A percentile compares a stretch with the other conserved stretches of the same genome.
Conservation (phyloP, 2,113 vertebrate genomes). For the Alaudala cheleensis region DNA sequence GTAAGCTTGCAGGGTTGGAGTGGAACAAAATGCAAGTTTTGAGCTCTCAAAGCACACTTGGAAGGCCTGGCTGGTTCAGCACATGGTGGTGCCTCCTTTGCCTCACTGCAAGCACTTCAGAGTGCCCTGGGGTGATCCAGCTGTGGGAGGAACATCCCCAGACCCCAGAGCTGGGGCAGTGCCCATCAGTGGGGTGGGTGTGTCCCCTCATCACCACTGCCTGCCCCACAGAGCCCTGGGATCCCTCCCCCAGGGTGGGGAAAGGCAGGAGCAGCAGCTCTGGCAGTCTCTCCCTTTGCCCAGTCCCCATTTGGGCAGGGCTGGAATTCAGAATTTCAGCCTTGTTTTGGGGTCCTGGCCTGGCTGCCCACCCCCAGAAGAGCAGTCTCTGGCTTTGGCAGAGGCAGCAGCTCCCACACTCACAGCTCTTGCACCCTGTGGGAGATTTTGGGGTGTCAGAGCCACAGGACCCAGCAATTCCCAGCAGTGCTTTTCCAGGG, state of each 20-base stretch:
- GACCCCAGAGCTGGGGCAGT: background rate
- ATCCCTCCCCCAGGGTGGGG: background rate
- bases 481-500: background rate
- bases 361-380: background rate
- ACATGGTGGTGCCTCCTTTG: background rate
- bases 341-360: background rate
- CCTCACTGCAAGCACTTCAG: background rate
- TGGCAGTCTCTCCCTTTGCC: background rate
- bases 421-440: accelerated
- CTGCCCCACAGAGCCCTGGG: background rate
- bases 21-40: background rate
- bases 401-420: background rate
- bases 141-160: background rate
- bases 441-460: background rate
- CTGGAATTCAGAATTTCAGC: background rate
- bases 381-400: background rate
- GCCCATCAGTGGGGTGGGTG: background rate
- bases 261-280: background rate
- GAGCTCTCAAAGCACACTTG: background rate
- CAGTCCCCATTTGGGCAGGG: background rate
- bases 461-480: background rate
- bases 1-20: background rate
- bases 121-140: accelerated
- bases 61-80: background rate
- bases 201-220: background rate